phyloP scores from a whole-genome alignment of 1,140 invertebrate species.

The Camponotus floridanus region DNA sequence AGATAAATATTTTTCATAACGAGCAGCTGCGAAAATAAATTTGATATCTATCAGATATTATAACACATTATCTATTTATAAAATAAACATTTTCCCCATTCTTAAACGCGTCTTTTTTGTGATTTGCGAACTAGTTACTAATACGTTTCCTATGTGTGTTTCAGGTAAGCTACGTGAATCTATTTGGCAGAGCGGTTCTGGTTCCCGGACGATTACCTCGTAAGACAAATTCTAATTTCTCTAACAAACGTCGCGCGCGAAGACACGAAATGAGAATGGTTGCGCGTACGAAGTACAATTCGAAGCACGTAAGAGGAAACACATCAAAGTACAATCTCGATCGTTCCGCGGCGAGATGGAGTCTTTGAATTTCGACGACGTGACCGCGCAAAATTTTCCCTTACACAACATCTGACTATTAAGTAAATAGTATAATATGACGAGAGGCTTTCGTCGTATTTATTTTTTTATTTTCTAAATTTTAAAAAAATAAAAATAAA shows the following conservation, averaged over 20 bases:
- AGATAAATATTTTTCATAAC: neutral
- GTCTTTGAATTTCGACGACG: conserved; percentile 60
- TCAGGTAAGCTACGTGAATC: conserved; percentile 43
- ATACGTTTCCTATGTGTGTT: conserved; percentile 27
- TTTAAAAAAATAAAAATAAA: neutral
- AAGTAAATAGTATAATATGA: conserved; percentile 33
- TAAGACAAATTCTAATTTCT: conserved; percentile 56
- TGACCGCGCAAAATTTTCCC: conserved; percentile 35
- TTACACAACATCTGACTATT: conserved; percentile 21
- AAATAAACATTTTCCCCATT: neutral
- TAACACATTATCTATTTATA: neutral
- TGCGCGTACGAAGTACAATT: conserved; percentile 52
- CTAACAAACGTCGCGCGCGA: conserved; percentile 38
- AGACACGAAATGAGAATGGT: conserved; percentile 20
- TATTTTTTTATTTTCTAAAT: too few species aligned
- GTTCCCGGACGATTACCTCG: neutral
- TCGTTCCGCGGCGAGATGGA: conserved; percentile 50
- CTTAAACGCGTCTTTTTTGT: neutral
- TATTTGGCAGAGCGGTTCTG: neutral
- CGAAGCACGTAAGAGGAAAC: conserved; percentile 58
- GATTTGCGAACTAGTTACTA: neutral
- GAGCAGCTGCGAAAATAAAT: neutral
- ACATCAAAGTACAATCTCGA: conserved; percentile 60
- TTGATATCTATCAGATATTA: neutral
- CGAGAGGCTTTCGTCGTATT: neutral